Evolutionary conservation across 2,888 invertebrate genomes (phyloP).

Genomic region (Ernsta delagoae): DNA sequence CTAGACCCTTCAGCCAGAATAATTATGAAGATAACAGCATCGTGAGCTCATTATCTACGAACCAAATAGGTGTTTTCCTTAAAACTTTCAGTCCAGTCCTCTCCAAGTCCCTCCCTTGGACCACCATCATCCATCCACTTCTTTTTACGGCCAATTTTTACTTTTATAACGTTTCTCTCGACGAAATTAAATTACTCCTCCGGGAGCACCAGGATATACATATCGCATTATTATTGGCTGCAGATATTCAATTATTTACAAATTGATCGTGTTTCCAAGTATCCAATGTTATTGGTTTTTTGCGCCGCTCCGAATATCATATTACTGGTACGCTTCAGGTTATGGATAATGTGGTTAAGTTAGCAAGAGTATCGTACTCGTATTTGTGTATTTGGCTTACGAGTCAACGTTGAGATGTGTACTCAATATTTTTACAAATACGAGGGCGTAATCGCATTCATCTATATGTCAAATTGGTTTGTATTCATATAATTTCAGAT

Average conservation of each 20-base stretch:
- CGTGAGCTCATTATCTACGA: no score
- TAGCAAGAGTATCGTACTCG: not conserved
- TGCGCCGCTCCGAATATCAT: not conserved
- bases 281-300: not conserved
- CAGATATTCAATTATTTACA: conserved; percentile 22
- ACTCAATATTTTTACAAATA: no score
- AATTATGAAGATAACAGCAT: no score
- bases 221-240: conserved; percentile 29
- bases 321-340: not conserved
- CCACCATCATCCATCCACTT: conserved; percentile 53
- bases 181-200: conserved; percentile 67
- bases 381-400: not conserved
- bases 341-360: not conserved
- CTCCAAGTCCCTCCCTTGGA: conserved; percentile 30
- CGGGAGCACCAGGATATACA: conserved; percentile 36
- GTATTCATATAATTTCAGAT: no score
- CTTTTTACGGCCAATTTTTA: conserved; percentile 66
- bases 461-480: no score
- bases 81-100: no score
- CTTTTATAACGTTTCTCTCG: conserved; percentile 67
- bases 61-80: no score
- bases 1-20: no score
- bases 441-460: no score
- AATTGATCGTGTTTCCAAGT: conserved; percentile 8
- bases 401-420: no score